Evolutionary conservation across 2,888 invertebrate species (phyloP).

Genomic region (Nemapogon koenigi): DNA sequence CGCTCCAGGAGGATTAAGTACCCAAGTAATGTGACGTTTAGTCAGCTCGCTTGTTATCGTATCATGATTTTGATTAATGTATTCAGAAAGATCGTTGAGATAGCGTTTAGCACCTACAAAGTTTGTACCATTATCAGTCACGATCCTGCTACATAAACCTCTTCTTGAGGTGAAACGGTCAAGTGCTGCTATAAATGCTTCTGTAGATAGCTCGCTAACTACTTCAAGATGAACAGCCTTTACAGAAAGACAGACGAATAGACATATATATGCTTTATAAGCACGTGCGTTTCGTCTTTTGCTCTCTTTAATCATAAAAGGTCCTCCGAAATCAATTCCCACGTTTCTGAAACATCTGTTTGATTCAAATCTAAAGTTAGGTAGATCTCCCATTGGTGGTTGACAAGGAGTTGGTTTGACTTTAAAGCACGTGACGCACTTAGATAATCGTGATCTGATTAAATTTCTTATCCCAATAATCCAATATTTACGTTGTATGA

Average conservation of each 20-base stretch:
- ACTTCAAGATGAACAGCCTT: conserved; percentile 20
- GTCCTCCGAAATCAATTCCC: conserved; percentile 17
- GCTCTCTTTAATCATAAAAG: conserved; percentile 13
- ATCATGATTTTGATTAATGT: neutral
- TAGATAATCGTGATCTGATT: conserved; percentile 6
- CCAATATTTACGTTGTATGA: conserved; percentile 7
- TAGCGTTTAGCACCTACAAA: conserved; percentile 21
- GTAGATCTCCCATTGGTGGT: conserved; percentile 15
- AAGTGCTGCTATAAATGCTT: conserved; percentile 16
- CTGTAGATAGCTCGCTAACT: conserved; percentile 18
- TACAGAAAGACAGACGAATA: conserved; percentile 17
- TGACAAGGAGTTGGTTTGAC: conserved; percentile 7
- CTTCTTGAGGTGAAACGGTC: conserved; percentile 15
- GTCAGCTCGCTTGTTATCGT: conserved; percentile 12
- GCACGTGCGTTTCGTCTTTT: conserved; percentile 8
- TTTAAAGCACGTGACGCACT: conserved; percentile 9
- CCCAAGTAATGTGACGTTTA: conserved; percentile 18
- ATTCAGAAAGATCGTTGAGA: conserved; percentile 12
- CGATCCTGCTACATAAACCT: conserved; percentile 15
- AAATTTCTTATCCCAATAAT: conserved; percentile 7
- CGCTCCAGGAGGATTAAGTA: conserved; percentile 21
- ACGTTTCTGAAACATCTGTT: conserved; percentile 12
- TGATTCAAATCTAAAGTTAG: conserved; percentile 10
- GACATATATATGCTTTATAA: conserved; percentile 11
- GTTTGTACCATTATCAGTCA: conserved; percentile 22